Conservation (phyloP, 2,888 invertebrate species). For the Meghimatium bilineatum region DNA sequence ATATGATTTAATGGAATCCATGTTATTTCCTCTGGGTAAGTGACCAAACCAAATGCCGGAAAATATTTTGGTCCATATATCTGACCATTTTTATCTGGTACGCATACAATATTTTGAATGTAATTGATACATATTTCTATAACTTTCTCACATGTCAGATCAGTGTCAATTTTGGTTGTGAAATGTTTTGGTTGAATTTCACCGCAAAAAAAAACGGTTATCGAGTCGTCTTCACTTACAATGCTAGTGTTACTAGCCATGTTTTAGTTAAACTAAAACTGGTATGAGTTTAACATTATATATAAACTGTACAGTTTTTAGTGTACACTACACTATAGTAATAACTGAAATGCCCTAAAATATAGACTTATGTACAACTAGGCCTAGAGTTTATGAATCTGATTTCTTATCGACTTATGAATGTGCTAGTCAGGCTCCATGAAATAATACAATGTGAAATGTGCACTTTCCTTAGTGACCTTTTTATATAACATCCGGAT, state of each 20-base stretch:
- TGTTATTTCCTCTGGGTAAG: constrained; percentile 4
- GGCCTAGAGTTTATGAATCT: too few relatives aligned
- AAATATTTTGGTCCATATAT: constrained; percentile 9
- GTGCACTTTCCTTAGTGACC: too few relatives aligned
- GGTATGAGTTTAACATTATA: too few relatives aligned
- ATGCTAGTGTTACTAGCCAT: neutral
- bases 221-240: neutral
- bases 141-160: constrained; percentile 13
- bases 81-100: neutral
- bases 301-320: too few relatives aligned
- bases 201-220: constrained; percentile 13
- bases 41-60: constrained; percentile 22
- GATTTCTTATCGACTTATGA: too few relatives aligned
- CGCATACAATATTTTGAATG: neutral
- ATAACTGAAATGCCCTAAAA: too few relatives aligned
- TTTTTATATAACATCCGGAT: too few relatives aligned
- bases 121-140: constrained; percentile 12
- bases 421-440: too few relatives aligned
- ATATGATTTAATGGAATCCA: constrained; percentile 25
- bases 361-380: too few relatives aligned
- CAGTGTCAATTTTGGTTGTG: neutral
- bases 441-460: too few relatives aligned
- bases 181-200: neutral
- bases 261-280: too few relatives aligned
- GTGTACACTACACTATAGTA: too few relatives aligned